These are phyloP conservation scores for Lasaia peninsularis DNA, from an alignment of 1,140 invertebrate genomes.

Conservation along the genomic window DNA sequence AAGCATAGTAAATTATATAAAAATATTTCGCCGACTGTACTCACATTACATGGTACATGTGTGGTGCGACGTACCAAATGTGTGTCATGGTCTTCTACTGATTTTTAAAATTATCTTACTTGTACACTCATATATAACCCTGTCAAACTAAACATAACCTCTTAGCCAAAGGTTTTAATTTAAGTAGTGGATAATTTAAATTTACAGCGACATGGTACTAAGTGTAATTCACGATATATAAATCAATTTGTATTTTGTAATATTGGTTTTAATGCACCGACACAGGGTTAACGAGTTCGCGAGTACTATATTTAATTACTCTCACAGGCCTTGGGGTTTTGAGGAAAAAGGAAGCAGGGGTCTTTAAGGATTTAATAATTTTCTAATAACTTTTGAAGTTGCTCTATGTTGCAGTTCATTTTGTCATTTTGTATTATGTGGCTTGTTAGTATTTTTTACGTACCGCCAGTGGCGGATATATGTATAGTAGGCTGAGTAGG, in stretches of 20 bases:
- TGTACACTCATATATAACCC: slow-evolving; percentile 26
- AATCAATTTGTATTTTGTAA: slow-evolving; percentile 32
- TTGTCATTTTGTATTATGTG: too few species aligned
- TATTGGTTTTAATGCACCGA: slow-evolving; percentile 29
- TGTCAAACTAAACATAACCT: slow-evolving; percentile 8
- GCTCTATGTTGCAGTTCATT: too few species aligned
- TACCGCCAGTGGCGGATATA: too few species aligned
- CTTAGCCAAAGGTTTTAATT: background rate
- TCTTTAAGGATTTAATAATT: too few species aligned
- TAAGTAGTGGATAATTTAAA: background rate
- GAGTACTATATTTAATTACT: slow-evolving; percentile 34
- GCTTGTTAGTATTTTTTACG: too few species aligned
- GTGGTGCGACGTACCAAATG: slow-evolving; percentile 38
- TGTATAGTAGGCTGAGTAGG: too few species aligned
- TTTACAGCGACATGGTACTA: slow-evolving; percentile 31
- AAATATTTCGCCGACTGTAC: slow-evolving; percentile 14
- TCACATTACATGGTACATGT: slow-evolving; percentile 25
- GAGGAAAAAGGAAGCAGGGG: slow-evolving; percentile 23
- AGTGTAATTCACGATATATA: slow-evolving; percentile 25
- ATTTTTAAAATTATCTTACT: slow-evolving; percentile 44
- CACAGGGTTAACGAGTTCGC: slow-evolving; percentile 35
- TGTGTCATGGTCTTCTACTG: slow-evolving; percentile 46
- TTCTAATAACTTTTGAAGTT: too few species aligned
- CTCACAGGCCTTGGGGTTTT: slow-evolving; percentile 27
- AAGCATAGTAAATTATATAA: too few species aligned